Conservation (phyloP, 1,140 invertebrate species). For the Heterodera schachtii region DNA sequence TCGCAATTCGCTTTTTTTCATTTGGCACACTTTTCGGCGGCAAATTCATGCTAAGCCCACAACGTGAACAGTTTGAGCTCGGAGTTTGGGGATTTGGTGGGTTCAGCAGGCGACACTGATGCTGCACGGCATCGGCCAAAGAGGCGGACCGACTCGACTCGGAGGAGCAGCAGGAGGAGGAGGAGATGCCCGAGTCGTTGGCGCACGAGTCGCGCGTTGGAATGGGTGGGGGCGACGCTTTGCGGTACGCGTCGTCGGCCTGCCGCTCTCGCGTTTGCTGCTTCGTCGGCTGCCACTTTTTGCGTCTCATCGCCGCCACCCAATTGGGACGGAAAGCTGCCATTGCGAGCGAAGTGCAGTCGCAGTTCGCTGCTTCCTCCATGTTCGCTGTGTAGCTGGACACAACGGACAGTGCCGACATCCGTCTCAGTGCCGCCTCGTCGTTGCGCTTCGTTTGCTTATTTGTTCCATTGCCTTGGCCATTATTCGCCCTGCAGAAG, state of each 20-base stretch:
- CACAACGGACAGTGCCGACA: constrained; percentile 7
- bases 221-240: not conserved
- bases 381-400: constrained; percentile 3
- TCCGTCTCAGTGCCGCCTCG: not conserved
- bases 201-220: constrained; percentile 7
- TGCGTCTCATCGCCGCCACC: not conserved
- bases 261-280: not conserved
- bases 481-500: not conserved
- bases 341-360: constrained; percentile 43
- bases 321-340: constrained; percentile 32
- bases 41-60: not conserved
- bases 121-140: not conserved
- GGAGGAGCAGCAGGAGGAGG: constrained; percentile 19
- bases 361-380: constrained; percentile 37
- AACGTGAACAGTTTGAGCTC: not conserved
- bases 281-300: not conserved
- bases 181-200: constrained; percentile 30
- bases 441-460: not conserved
- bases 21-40: not conserved
- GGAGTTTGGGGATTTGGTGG: not conserved
- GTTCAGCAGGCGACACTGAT: not conserved
- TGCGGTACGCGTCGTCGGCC: constrained; percentile 18
- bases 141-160: constrained; percentile 6
- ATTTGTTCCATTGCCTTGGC: not conserved
- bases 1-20: not conserved